Base-by-base conservation (phyloP, 2,797 vertebrate species). In the Silurus aristotelis region DNA sequence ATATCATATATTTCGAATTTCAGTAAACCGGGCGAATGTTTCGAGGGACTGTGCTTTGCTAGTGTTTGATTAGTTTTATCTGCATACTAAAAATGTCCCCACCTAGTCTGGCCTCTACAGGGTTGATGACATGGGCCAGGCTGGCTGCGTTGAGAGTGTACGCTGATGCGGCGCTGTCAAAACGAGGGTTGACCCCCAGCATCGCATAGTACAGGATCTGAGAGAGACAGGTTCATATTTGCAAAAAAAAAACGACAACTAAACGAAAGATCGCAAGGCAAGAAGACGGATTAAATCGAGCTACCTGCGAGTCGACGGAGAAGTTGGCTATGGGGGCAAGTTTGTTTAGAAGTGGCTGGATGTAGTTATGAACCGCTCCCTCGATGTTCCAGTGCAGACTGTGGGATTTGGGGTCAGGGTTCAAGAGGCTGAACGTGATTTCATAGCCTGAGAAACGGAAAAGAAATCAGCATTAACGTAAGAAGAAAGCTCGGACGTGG, bases 91-190 rank as follows among this genome's bases (percentile, higher is more conserved):
- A 58, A 19, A 48, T 22, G 14, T 76, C 60, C 95, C 95, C 92
- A 99, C 98, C 98, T 64, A 99, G 95, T 86, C 97, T 93, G 48
- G 98, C 97, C 91, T 99, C 98, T 92, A 99, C 97, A 0, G 98
- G 98, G 92, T 99, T 99, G 92, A 99, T 99, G 90, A 99, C 98
- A 0, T 99, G 98, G 0, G 98, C 96, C 0, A 99, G 96, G 90
- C 96, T 99, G 91, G 97, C 96, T 7, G 95, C 91, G 0, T 94
- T 96, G 87, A 99, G 95, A 0, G 93, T 94, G 91, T 96, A 99
- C 80, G 95, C 96, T 3, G 93, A 93, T n/a, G 94, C 94, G 72
- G 91, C 92, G 77, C 91, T 94, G 90, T 99, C 96, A 85, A 96
- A 98, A 84, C 97, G 97, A 0, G 98, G 97, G 6, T 96, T 98